Evolutionary conservation across 2,797 vertebrate species (phyloP).

Genomic region (Squalus acanthias): DNA sequence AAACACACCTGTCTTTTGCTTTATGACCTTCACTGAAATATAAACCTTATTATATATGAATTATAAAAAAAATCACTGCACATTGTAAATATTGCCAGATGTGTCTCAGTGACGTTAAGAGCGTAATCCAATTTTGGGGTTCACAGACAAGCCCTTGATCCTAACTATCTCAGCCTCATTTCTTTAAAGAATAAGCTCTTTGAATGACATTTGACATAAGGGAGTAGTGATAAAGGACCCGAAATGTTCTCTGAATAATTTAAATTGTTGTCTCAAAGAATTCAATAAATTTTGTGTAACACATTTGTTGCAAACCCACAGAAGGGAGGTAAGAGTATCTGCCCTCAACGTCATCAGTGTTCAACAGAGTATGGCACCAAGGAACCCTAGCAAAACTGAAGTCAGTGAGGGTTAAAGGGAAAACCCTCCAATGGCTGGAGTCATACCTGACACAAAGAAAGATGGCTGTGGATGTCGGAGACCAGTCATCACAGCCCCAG

Average conservation of each 20-base stretch:
- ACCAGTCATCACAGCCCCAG: not conserved
- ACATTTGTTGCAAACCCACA: not conserved
- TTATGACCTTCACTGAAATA: conserved; percentile 10
- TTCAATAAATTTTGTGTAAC: not conserved
- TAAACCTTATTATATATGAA: conserved; percentile 5
- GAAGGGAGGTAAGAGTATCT: not conserved
- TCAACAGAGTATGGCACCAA: not conserved
- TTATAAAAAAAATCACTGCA: not conserved
- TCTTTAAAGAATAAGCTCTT: not conserved
- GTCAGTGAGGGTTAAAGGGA: not conserved
- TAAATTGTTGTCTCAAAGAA: not conserved
- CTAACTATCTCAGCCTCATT: not conserved
- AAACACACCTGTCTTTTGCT: not conserved
- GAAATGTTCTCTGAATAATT: not conserved
- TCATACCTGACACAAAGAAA: not conserved
- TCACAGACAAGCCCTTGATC: not conserved
- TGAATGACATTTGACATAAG: not conserved
- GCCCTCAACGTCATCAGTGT: not conserved
- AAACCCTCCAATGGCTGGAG: not conserved
- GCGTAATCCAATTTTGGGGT: conserved; percentile 17
- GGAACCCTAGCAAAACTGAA: not conserved
- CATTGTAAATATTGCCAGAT: conserved; percentile 24
- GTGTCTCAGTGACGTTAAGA: not conserved
- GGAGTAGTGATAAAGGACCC: not conserved
- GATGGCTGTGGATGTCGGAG: not conserved